A percentile compares a stretch with the other conserved stretches of the same genome.
phyloP scores from a whole-genome alignment of 2,113 vertebrate species.

The Oreocharis arfaki region DNA sequence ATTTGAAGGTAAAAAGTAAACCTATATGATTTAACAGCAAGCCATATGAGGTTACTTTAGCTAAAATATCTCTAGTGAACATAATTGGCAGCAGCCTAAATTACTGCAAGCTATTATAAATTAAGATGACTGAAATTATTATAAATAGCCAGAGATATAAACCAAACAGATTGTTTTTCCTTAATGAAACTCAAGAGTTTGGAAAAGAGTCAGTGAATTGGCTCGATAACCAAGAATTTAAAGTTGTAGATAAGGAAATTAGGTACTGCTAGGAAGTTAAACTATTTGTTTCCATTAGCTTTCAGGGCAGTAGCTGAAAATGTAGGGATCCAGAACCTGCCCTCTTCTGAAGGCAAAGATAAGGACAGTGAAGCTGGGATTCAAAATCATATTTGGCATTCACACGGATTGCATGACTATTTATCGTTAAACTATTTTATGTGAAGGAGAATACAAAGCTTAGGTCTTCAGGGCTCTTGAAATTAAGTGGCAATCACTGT shows the following conservation, averaged over 20 bases:
- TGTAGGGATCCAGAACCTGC: not conserved
- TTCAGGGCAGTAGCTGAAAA: not conserved
- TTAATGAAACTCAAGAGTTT: not conserved
- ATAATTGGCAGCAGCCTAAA: not conserved
- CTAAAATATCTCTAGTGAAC: not conserved
- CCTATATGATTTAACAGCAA: not conserved
- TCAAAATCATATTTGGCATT: not conserved
- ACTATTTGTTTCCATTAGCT: not conserved
- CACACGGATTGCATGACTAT: not conserved
- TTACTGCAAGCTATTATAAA: constrained; percentile 3
- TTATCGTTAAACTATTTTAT: not conserved
- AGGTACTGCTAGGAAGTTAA: not conserved
- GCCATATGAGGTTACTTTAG: not conserved
- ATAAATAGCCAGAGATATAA: not conserved
- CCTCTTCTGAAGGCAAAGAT: not conserved
- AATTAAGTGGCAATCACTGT: not conserved
- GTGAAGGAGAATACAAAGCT: not conserved
- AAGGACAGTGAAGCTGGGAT: not conserved
- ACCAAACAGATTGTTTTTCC: not conserved
- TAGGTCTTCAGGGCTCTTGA: not conserved
- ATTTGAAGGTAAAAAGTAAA: not conserved
- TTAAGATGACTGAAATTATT: not conserved
- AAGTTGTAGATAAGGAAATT: not conserved
- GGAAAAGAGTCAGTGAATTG: not conserved
- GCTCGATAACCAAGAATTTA: not conserved